phyloP scores from a whole-genome alignment of 2,888 invertebrate species.

The Perizoma affinitatum region DNA sequence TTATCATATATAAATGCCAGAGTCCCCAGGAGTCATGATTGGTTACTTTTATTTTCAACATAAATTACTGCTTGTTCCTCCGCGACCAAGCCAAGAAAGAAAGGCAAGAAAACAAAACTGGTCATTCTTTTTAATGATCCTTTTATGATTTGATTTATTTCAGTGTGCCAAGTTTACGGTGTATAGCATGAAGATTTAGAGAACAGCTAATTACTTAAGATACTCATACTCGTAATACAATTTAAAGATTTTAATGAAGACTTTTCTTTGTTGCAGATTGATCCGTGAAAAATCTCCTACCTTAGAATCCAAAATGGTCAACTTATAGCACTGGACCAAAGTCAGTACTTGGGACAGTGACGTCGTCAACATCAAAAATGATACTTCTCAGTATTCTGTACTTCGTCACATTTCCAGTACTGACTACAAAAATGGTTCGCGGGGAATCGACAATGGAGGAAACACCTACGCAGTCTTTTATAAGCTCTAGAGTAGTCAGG shows the following conservation, averaged over 20 bases:
- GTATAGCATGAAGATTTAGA: too few relatives aligned
- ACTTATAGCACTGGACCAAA: constrained; percentile 72
- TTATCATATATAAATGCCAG: too few relatives aligned
- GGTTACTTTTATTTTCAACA: too few relatives aligned
- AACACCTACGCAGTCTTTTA: constrained; percentile 74
- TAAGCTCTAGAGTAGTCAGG: constrained; percentile 92
- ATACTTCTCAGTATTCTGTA: constrained; percentile 72
- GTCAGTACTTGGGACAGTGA: constrained; percentile 64
- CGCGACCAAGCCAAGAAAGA: too few relatives aligned
- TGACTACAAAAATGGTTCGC: constrained; percentile 72
- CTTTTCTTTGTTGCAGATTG: constrained; percentile 70
- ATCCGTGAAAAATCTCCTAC: constrained; percentile 59
- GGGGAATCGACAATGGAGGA: constrained; percentile 81
- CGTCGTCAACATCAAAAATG: constrained; percentile 75
- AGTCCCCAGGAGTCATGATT: too few relatives aligned
- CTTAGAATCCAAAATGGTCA: constrained; percentile 66
- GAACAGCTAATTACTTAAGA: too few relatives aligned
- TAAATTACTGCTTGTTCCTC: too few relatives aligned
- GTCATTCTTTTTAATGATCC: too few relatives aligned
- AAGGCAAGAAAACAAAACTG: too few relatives aligned
- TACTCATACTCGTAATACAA: too few relatives aligned
- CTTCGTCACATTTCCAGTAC: constrained; percentile 79
- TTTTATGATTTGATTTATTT: too few relatives aligned
- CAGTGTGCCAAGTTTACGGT: too few relatives aligned
- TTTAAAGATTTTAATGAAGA: neutral